Evolutionary conservation across 2,113 vertebrate species (phyloP).

Genomic region (Orthonyx spaldingii): DNA sequence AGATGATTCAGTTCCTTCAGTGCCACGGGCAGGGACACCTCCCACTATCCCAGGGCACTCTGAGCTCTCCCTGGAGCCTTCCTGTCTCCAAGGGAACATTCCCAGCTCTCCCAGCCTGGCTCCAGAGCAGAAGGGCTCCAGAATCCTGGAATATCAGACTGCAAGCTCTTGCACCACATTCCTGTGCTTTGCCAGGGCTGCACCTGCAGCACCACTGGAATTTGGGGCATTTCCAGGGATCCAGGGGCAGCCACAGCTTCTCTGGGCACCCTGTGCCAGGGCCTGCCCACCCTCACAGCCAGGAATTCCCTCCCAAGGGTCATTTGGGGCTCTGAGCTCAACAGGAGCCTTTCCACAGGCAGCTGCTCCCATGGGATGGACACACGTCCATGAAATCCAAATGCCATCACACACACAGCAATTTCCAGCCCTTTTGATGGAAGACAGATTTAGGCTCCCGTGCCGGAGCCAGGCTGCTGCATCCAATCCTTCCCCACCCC

Average conservation of each 20-base stretch:
- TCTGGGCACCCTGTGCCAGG: neutral
- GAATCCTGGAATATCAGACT: neutral
- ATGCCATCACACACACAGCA: neutral
- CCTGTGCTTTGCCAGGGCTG: neutral
- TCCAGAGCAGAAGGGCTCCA: neutral
- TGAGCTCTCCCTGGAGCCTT: fast-evolving
- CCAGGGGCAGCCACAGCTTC: neutral
- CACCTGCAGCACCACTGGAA: neutral
- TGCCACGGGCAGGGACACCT: fast-evolving
- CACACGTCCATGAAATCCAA: neutral
- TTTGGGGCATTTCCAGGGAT: neutral
- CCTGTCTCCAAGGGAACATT: neutral
- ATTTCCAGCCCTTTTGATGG: neutral
- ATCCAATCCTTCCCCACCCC: neutral
- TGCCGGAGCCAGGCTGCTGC: neutral
- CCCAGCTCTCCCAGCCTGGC: neutral
- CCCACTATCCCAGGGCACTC: neutral
- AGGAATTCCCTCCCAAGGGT: neutral
- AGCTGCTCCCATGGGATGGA: neutral
- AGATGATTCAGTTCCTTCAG: fast-evolving
- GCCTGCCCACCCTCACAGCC: neutral
- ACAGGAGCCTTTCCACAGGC: neutral
- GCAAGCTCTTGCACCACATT: neutral
- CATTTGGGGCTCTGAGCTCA: neutral
- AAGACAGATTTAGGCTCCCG: neutral